A percentile compares a stretch with the other conserved stretches of the same genome.
Conservation (phyloP, 2,113 vertebrate genomes). For the Naja naja region DNA sequence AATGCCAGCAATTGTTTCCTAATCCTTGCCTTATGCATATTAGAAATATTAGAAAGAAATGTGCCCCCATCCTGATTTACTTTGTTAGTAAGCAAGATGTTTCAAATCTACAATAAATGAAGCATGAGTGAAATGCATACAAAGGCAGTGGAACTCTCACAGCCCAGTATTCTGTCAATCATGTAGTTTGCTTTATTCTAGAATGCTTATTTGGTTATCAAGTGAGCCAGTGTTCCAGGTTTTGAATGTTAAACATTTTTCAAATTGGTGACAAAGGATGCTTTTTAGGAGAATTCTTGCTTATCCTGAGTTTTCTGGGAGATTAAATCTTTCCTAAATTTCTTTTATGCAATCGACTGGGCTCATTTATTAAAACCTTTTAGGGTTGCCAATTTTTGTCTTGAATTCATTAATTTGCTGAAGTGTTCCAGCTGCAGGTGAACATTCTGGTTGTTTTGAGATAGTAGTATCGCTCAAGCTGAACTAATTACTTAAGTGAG, state of each 20-base stretch:
- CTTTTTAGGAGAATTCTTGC: neutral
- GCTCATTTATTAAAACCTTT: neutral
- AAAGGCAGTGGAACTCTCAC: neutral
- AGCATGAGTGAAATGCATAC: neutral
- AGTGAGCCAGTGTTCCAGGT: neutral
- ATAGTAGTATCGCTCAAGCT: neutral
- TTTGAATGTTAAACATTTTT: neutral
- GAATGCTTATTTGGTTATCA: neutral
- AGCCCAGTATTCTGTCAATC: neutral
- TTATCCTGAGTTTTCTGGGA: neutral
- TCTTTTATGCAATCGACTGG: neutral
- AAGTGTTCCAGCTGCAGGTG: neutral
- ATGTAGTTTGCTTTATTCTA: neutral
- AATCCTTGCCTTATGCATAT: neutral
- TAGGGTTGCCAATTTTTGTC: neutral
- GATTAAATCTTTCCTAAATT: neutral
- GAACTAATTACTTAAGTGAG: neutral
- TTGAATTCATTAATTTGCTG: neutral
- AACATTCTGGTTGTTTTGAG: neutral
- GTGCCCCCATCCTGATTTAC: neutral
- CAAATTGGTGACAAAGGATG: neutral
- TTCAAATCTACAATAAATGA: neutral
- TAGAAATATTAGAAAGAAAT: neutral
- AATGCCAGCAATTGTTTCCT: neutral
- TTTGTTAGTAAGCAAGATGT: neutral